Conservation (phyloP, 2,888 invertebrate genomes). For the Brachyopa scutellaris region DNA sequence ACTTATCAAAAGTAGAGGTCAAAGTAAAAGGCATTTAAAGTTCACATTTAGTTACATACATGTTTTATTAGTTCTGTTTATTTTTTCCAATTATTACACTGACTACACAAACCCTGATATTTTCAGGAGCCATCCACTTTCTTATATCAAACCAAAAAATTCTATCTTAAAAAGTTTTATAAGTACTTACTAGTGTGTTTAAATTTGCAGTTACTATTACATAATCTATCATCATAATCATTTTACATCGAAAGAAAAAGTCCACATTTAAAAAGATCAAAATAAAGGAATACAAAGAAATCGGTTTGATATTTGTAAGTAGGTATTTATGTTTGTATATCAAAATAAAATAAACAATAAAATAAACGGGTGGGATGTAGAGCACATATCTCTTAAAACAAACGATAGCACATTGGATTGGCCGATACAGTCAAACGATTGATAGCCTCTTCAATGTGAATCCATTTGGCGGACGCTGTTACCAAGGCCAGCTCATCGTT, state of each 20-base stretch:
- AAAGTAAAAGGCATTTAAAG: neutral
- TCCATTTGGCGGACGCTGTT: slow-evolving; percentile 77
- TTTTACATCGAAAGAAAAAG: slow-evolving; percentile 1
- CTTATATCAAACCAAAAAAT: too few relatives aligned
- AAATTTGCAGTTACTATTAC: too few relatives aligned
- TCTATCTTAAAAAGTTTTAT: too few relatives aligned
- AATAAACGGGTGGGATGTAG: neutral
- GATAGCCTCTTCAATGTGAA: slow-evolving; percentile 77
- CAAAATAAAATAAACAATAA: too few relatives aligned
- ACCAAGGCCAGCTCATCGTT: slow-evolving; percentile 79
- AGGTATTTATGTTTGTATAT: too few relatives aligned
- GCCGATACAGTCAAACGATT: slow-evolving; percentile 78
- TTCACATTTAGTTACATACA: slow-evolving; percentile 26
- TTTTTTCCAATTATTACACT: slow-evolving; percentile 43
- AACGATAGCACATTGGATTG: slow-evolving; percentile 79
- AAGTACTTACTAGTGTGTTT: too few relatives aligned
- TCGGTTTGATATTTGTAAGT: neutral
- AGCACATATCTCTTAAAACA: slow-evolving; percentile 75
- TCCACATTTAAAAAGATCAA: neutral
- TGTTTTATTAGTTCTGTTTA: neutral
- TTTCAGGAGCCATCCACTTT: slow-evolving; percentile 14
- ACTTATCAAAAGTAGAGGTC: too few relatives aligned
- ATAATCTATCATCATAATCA: slow-evolving; percentile 39
- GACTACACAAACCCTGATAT: slow-evolving; percentile 50
- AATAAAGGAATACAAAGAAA: slow-evolving; percentile 6